A percentile compares a stretch with the other conserved stretches of the same genome.
Conservation (phyloP, 2,797 vertebrate species). For the Pseudochromis fuscus region DNA sequence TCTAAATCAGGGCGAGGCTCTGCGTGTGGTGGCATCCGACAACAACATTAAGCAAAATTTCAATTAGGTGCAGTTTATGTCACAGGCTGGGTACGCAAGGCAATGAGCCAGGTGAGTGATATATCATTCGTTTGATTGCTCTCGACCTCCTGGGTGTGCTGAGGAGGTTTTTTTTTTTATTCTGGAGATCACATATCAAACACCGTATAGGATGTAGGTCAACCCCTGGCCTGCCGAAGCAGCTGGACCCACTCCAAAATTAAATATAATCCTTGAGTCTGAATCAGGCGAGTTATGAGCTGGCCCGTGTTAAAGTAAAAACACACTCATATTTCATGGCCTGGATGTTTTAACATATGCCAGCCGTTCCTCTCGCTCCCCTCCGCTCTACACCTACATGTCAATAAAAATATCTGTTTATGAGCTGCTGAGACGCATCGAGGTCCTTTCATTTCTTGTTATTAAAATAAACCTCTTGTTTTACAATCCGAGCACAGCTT, state of each 20-base stretch:
- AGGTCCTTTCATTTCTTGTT: neutral
- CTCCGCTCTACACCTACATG: neutral
- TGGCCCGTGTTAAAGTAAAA: conserved; percentile 30
- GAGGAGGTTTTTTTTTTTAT: conserved; percentile 30
- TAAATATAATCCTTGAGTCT: conserved; percentile 52
- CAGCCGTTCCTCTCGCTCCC: conserved; percentile 3
- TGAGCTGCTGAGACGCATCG: neutral
- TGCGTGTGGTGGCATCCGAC: neutral
- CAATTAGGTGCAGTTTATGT: conserved; percentile 7
- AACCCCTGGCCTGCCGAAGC: conserved; percentile 30
- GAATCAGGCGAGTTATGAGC: conserved; percentile 24
- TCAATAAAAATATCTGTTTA: neutral
- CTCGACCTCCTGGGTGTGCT: conserved; percentile 7
- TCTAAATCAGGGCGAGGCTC: conserved; percentile 10
- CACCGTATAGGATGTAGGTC: conserved; percentile 45
- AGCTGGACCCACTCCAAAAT: conserved; percentile 40
- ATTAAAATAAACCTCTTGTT: neutral
- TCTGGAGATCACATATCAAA: conserved; percentile 56
- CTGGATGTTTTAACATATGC: conserved; percentile 35
- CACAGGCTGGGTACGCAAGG: conserved; percentile 1
- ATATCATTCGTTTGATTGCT: conserved; percentile 34
- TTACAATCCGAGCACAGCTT: too few relatives aligned
- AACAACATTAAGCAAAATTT: conserved; percentile 19
- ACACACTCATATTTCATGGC: conserved; percentile 25
- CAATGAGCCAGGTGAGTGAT: conserved; percentile 27